These are phyloP conservation scores for Melanotaenia pygmaea DNA, from an alignment of 2,797 vertebrate genomes.

Conservation along the genomic window DNA sequence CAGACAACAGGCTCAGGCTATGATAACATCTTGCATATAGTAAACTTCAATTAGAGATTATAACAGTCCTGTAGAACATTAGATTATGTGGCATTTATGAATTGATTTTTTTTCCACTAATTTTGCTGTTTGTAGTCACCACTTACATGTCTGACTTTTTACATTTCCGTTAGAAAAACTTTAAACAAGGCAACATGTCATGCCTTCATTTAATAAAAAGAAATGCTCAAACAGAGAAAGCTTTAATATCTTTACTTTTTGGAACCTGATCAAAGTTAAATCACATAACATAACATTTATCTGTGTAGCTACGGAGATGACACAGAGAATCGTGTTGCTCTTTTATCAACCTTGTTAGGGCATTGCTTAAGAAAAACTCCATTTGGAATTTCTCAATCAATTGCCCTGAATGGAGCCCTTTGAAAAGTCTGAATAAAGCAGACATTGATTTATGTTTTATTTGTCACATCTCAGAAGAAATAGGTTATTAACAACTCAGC, in stretches of 20 bases:
- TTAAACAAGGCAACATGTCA: not conserved
- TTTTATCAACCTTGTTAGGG: not conserved
- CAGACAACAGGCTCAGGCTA: not conserved
- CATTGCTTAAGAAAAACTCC: not conserved
- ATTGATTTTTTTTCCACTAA: not conserved
- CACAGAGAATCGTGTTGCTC: not conserved
- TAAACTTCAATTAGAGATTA: not conserved
- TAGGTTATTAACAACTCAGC: not conserved
- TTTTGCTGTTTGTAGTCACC: not conserved
- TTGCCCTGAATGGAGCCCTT: not conserved
- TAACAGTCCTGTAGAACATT: not conserved
- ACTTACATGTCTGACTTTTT: not conserved
- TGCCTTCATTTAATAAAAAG: not conserved
- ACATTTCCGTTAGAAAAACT: not conserved
- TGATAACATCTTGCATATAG: not conserved
- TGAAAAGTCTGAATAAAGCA: not conserved
- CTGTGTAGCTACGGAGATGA: not conserved
- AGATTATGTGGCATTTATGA: not conserved
- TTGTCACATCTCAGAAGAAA: not conserved
- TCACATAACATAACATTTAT: not conserved
- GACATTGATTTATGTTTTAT: not conserved
- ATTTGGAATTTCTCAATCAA: not conserved
- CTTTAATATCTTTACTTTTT: not conserved
- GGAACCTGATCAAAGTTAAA: not conserved
- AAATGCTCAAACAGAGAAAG: not conserved